Percentiles rank a stretch among this genome's conserved stretches.
Conservation (phyloP, 2,888 invertebrate genomes). For the Polymixis flavicincta region DNA sequence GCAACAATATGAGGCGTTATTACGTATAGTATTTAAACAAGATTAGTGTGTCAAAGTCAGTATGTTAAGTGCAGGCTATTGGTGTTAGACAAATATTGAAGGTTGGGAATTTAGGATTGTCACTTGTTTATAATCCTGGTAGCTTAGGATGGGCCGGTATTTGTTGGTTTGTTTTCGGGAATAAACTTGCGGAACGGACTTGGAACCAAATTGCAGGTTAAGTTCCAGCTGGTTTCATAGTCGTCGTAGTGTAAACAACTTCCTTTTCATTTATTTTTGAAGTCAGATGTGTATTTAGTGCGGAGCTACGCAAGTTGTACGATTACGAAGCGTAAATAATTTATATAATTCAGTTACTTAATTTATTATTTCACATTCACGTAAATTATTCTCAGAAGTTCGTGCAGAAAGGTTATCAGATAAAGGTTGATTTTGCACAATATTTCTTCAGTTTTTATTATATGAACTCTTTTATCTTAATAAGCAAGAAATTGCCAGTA, state of each 20-base stretch:
- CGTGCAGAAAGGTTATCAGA: slow-evolving; percentile 54
- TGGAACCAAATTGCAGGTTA: background rate
- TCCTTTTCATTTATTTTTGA: background rate
- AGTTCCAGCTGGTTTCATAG: background rate
- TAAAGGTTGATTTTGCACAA: slow-evolving; percentile 39
- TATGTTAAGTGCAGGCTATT: slow-evolving; percentile 37
- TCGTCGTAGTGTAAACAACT: background rate
- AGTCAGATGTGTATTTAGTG: background rate
- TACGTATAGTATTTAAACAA: slow-evolving; percentile 28
- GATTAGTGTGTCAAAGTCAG: slow-evolving; percentile 58
- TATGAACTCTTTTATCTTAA: slow-evolving; percentile 36
- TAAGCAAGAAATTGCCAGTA: slow-evolving; percentile 21
- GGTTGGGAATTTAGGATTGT: slow-evolving; percentile 11
- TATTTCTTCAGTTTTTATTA: slow-evolving; percentile 44
- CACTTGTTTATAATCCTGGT: slow-evolving; percentile 4
- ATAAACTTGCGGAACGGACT: background rate
- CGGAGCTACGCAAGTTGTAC: background rate
- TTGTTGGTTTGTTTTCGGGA: background rate
- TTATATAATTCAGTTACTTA: slow-evolving; percentile 10
- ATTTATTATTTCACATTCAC: slow-evolving; percentile 26
- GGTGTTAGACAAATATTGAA: slow-evolving; percentile 5
- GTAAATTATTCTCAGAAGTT: slow-evolving; percentile 16
- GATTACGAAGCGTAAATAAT: background rate
- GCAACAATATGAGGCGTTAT: slow-evolving; percentile 19
- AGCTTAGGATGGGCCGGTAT: background rate